Evolutionary conservation across 2,888 invertebrate species (phyloP).

Genomic region (Capitulum mitella): DNA sequence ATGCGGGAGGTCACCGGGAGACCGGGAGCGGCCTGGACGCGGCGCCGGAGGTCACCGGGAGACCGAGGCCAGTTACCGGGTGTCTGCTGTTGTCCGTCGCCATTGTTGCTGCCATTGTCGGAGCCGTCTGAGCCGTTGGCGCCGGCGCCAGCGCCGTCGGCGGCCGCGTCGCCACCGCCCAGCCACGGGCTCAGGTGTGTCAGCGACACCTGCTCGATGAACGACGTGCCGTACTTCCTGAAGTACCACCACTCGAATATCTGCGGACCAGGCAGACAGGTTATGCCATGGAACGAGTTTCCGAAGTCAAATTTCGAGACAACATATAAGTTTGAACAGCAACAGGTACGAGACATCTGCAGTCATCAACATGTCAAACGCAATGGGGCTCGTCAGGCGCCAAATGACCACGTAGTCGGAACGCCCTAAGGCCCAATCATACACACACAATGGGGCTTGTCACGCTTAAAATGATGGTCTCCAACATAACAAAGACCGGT

Average conservation of each 20-base stretch:
- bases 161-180: constrained; percentile 58
- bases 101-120: constrained; percentile 34
- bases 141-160: constrained; percentile 43
- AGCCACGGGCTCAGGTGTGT: constrained; percentile 91
- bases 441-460: background rate
- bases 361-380: background rate
- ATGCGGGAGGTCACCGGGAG: too few species aligned
- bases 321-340: background rate
- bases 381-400: background rate
- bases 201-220: constrained; percentile 92
- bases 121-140: constrained; percentile 39
- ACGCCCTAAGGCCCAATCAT: background rate
- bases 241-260: constrained; percentile 99
- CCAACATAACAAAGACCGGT: too few species aligned
- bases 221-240: constrained; percentile 93
- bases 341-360: background rate
- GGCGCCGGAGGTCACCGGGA: too few species aligned
- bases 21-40: too few species aligned
- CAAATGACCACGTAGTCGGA: background rate
- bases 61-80: too few species aligned
- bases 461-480: too few species aligned
- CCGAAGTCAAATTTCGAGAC: too few species aligned
- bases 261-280: constrained; percentile 41
- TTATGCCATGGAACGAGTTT: too few species aligned
- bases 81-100: constrained; percentile 36